Evolutionary conservation across 1,140 invertebrate genomes (phyloP), one percentile per base, ranked within the genome.

Genomic region (Macrosteles quadrilineatus): DNA sequence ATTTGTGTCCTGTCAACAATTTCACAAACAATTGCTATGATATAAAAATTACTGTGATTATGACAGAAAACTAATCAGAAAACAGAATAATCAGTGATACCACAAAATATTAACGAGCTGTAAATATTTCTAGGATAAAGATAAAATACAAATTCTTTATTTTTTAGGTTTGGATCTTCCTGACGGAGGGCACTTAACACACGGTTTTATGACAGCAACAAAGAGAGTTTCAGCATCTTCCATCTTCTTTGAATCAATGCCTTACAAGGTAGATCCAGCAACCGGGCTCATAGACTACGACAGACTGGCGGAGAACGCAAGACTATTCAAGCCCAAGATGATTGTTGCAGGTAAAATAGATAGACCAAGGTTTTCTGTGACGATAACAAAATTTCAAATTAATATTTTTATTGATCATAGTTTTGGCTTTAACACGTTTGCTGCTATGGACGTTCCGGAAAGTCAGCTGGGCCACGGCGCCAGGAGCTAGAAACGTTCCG

Each of bases 171-270:
- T 99, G 55, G 94, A 98, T 83, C 83, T 99, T 55, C 94, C 96
- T 11, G 97, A 99, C 82, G 98, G 98, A 67, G 98, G 98, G 1
- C 97, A 99, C 83, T 85, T 96, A 43, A 97, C 95, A 55, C 97
- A 98, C 79, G 97, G 92, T 72, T 98, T 97, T 80, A 93, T 94
- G 77, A 98, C 96, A 1, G 81, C 87, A 2, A 90, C 83, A 1
- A 98, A 97, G 78, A 97, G 95, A 81, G 95, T 99, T 29, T 99
- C 97, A 0, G 97, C 96, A 1, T 98, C 97, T 0, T 98, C 97
- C 0, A 91, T 98, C 45, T 99, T 97, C 83, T 99, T 99, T 80
- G 97, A 99, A 83, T 98, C 96, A 14, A 95, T 98, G 91, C 97
- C 97, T 2, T 99, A 99, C 77, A 98, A 98, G 82, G 90, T 97